Evolutionary conservation across 2,888 invertebrate species (phyloP).

Genomic region (Macrosoma leucophasiata): DNA sequence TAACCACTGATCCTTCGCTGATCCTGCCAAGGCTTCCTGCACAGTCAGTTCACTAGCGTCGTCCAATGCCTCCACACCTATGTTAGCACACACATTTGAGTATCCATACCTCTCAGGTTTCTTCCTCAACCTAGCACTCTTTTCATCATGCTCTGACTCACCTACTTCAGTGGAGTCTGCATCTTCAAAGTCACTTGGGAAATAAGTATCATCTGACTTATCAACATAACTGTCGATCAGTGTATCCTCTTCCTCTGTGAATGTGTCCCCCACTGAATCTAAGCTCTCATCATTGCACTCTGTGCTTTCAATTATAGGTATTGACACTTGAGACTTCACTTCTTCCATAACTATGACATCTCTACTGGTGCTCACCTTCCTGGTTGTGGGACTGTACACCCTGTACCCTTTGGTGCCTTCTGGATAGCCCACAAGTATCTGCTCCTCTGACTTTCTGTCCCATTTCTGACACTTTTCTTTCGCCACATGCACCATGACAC

Average conservation of each 20-base stretch:
- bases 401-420: conserved; percentile 28
- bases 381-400: conserved; percentile 17
- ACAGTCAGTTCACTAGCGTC: neutral
- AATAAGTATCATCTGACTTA: conserved; percentile 1
- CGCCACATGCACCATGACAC: conserved; percentile 24
- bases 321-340: conserved; percentile 1
- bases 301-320: neutral
- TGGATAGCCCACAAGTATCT: conserved; percentile 22
- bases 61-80: neutral
- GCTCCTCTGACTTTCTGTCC: conserved; percentile 21
- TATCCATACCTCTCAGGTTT: conserved; percentile 4
- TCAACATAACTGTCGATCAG: too few relatives aligned
- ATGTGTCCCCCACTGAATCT: conserved; percentile 4
- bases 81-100: conserved; percentile 20
- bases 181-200: conserved; percentile 3
- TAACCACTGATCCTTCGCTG: conserved; percentile 14
- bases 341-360: conserved; percentile 19
- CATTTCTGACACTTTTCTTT: conserved; percentile 24
- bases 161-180: neutral
- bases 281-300: neutral
- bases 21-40: conserved; percentile 8
- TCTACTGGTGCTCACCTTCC: conserved; percentile 15
- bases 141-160: conserved; percentile 1
- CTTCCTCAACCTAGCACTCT: neutral
- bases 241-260: neutral